phyloP scores from a whole-genome alignment of 2,888 invertebrate species.

The Cephonodes hylas region DNA sequence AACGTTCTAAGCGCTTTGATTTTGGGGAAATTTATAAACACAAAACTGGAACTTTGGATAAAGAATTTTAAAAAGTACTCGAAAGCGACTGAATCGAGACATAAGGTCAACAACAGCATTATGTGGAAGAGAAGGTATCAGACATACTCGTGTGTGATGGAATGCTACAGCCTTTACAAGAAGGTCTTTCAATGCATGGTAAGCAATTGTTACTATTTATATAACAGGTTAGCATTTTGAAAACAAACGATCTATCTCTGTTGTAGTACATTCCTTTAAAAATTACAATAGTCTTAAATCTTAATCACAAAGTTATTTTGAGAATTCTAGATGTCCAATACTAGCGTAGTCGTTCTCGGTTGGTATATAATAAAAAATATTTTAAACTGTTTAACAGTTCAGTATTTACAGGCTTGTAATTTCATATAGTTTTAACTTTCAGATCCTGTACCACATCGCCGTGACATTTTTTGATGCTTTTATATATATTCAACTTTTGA shows the following conservation, averaged over 20 bases:
- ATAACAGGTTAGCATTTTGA: too few relatives aligned
- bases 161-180: constrained; percentile 7
- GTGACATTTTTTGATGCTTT: constrained; percentile 18
- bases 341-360: too few relatives aligned
- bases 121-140: background rate
- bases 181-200: constrained; percentile 16
- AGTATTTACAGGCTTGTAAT: too few relatives aligned
- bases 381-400: too few relatives aligned
- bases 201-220: constrained; percentile 8
- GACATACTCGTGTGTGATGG: background rate
- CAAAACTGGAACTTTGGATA: background rate
- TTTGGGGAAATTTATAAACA: background rate
- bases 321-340: too few relatives aligned
- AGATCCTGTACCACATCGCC: constrained; percentile 20
- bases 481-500: constrained; percentile 13
- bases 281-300: too few relatives aligned
- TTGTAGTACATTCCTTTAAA: too few relatives aligned
- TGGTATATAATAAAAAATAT: too few relatives aligned
- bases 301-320: too few relatives aligned
- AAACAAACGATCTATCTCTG: too few relatives aligned
- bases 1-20: background rate
- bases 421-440: constrained; percentile 12
- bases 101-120: background rate
- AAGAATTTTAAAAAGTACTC: background rate
- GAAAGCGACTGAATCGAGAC: background rate